Evolutionary conservation across 2,797 vertebrate species (phyloP).

Genomic region (Ctenopoma multispine): DNA sequence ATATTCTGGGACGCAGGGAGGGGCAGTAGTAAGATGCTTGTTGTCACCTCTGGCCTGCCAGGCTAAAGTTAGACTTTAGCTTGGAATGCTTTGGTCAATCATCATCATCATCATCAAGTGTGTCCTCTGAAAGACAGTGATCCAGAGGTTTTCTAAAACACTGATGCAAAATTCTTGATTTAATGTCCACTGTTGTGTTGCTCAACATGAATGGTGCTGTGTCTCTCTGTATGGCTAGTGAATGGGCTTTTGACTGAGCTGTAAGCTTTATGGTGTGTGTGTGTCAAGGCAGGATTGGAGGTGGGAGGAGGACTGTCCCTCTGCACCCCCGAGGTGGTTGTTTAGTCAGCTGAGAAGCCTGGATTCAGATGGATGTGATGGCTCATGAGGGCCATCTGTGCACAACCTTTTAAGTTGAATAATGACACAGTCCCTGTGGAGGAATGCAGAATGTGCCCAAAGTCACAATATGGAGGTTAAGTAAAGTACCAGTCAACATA

Average conservation of each 20-base stretch:
- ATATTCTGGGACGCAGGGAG: constrained; percentile 57
- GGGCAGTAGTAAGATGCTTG: constrained; percentile 70
- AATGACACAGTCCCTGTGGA: constrained; percentile 44
- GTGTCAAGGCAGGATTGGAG: constrained; percentile 6
- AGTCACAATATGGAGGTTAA: constrained; percentile 36
- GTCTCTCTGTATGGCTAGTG: constrained; percentile 17
- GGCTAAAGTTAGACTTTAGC: constrained; percentile 74
- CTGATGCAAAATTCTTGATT: constrained; percentile 45
- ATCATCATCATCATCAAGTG: constrained; percentile 22
- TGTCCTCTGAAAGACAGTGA: constrained; percentile 37
- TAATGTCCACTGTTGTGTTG: constrained; percentile 18
- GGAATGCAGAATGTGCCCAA: constrained; percentile 36
- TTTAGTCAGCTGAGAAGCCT: constrained; percentile 74
- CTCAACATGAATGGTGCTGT: constrained; percentile 5
- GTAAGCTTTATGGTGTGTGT: constrained; percentile 36
- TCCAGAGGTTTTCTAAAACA: constrained; percentile 49
- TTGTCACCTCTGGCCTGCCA: constrained; percentile 58
- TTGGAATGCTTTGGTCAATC: no score
- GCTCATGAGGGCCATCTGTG: constrained; percentile 67
- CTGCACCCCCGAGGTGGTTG: constrained; percentile 55
- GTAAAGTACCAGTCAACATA: constrained; percentile 20
- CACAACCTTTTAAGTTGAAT: constrained; percentile 50
- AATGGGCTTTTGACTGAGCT: constrained; percentile 37
- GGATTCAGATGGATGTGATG: constrained; percentile 64
- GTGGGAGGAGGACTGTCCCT: constrained; percentile 51